Percentiles rank a stretch among this genome's conserved stretches.
Evolutionary conservation across 2,113 vertebrate genomes (phyloP).

Genomic region (Aepyceros melampus): DNA sequence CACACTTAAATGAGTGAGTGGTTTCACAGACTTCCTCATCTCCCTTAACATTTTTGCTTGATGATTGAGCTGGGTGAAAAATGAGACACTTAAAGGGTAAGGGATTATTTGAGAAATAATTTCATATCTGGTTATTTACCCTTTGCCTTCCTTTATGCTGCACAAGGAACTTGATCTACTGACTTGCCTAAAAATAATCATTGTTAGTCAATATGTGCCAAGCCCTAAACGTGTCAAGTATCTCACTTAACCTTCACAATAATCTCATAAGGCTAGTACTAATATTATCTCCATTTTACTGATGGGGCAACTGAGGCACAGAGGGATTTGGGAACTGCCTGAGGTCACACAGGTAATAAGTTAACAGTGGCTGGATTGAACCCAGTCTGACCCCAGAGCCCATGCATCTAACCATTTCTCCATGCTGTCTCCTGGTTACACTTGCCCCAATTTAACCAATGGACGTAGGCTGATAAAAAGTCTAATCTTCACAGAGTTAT

Average conservation of each 20-base stretch:
- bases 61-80: background rate
- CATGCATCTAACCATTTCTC: background rate
- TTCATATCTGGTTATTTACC: background rate
- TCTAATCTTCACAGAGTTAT: background rate
- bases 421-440: background rate
- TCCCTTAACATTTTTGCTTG: background rate
- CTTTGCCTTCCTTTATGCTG: background rate
- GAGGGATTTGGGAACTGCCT: background rate
- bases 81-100: background rate
- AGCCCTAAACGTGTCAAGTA: background rate
- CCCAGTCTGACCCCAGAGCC: background rate
- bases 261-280: background rate
- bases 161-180: background rate
- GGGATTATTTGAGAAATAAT: background rate
- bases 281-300: background rate
- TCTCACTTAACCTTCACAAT: background rate
- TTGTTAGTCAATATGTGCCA: background rate
- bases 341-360: background rate
- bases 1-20: background rate
- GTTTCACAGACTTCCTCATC: background rate
- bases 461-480: background rate
- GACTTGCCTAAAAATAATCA: background rate
- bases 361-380: background rate
- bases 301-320: background rate
- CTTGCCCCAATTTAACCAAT: background rate